Percentiles rank a stretch among this genome's conserved stretches.
Conservation (phyloP, 30 jellyfish, hydroid and myxozoan species). For the Aurelia sp. region DNA sequence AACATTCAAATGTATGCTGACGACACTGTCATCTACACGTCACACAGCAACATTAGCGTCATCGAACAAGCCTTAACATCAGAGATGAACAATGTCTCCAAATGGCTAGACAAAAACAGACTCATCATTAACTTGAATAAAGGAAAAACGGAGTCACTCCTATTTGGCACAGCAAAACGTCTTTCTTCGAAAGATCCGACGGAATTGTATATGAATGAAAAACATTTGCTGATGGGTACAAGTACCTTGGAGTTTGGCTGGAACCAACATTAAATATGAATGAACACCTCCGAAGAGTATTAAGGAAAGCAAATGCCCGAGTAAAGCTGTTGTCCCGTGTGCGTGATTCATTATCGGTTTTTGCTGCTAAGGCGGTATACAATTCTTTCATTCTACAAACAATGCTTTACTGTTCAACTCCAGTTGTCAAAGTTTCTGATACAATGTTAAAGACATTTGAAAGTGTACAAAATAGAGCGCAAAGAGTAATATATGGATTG, state of each 20-base stretch:
- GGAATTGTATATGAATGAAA: conserved; percentile 40
- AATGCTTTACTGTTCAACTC: too few species aligned
- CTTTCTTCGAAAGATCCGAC: conserved; percentile 19
- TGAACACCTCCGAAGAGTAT: too few species aligned
- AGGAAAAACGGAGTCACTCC: too few species aligned
- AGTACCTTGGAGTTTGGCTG: conserved; percentile 57
- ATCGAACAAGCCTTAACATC: conserved; percentile 52
- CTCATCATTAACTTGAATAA: too few species aligned
- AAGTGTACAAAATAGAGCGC: conserved; percentile 41
- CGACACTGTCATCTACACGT: neutral
- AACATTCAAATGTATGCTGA: conserved; percentile 47
- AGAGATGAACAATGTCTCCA: conserved; percentile 42
- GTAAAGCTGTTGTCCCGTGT: too few species aligned
- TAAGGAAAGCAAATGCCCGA: too few species aligned
- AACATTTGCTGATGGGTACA: conserved; percentile 57
- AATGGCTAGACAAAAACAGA: neutral
- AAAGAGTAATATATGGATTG: neutral
- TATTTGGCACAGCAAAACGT: too few species aligned
- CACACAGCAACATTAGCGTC: neutral
- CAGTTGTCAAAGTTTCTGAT: conserved; percentile 39
- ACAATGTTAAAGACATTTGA: conserved; percentile 25
- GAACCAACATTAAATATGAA: conserved; percentile 21
- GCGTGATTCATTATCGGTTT: too few species aligned
- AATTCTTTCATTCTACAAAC: too few species aligned
- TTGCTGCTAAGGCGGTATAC: too few species aligned